Conservation (phyloP, 2,797 vertebrate species). For the Bucorvus abyssinicus region DNA sequence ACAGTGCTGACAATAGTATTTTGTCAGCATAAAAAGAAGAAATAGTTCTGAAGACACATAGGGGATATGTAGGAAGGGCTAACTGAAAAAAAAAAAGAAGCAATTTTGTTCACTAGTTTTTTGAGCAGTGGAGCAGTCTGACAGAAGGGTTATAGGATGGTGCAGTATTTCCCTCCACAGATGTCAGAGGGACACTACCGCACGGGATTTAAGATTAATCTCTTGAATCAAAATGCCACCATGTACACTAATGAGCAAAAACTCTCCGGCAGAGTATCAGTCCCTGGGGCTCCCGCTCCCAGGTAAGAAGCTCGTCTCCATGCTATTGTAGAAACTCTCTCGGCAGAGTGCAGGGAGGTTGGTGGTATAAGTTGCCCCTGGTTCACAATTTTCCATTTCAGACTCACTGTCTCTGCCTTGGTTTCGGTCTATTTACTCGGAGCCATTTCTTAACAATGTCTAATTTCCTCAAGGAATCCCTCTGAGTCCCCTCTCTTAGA, state of each 20-base stretch:
- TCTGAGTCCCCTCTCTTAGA: constrained; percentile 68
- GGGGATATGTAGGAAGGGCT: neutral
- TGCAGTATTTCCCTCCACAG: neutral
- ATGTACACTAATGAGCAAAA: constrained; percentile 57
- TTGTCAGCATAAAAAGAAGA: constrained; percentile 39
- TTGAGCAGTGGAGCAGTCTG: neutral
- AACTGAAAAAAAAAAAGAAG: neutral
- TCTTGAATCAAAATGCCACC: constrained; percentile 45
- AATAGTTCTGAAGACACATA: constrained; percentile 26
- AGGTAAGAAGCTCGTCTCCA: constrained; percentile 49
- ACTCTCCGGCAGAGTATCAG: neutral
- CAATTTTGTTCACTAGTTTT: neutral
- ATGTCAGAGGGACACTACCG: neutral
- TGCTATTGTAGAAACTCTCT: constrained; percentile 26
- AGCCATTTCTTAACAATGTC: constrained; percentile 73
- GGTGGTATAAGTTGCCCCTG: constrained; percentile 57
- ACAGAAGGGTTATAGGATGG: constrained; percentile 17
- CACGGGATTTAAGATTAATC: constrained; percentile 42
- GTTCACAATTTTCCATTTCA: constrained; percentile 72
- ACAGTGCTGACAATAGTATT: constrained; percentile 46
- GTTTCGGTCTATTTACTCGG: constrained; percentile 73
- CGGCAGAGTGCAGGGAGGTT: constrained; percentile 22
- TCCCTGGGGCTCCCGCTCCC: constrained; percentile 30
- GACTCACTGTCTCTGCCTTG: constrained; percentile 71
- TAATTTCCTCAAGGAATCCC: constrained; percentile 74